Evolutionary conservation across 1,140 invertebrate genomes (phyloP), one percentile per base, ranked within the genome.

Genomic region (Hycleus cichorii): DNA sequence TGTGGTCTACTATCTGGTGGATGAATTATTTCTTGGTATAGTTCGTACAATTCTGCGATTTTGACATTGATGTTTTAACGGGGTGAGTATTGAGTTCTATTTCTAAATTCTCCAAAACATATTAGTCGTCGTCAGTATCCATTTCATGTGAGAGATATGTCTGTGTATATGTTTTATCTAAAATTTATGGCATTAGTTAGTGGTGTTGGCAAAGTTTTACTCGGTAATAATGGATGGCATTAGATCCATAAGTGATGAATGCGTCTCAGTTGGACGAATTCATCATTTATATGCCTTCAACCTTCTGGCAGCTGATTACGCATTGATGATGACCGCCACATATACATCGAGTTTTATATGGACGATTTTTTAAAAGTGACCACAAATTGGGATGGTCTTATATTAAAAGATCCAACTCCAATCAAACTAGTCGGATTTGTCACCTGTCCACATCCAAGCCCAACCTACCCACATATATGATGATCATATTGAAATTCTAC

Each of bases 361-460:
- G 9, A 42, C 4, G 7, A 5, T 32, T 32, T 53, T 51, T 57
- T 58, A 55, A 55, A 67, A 63, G 65, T 67, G 65, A 67, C 65
- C 63, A 58, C 60, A 57, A 60, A 55, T 54, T 63, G 64, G 65
- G 65, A 60, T 24, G 63, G 49, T 32, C 65, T 63, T 58, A 62
- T 62, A 66, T 63, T 61, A 55, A 62, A 60, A 47, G 57, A 53
- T 49, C 18, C 18, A 18, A 56, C 60, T 47, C 69, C 69, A 71
- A 71, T 71, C 66, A 66, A 55, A 68, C 63, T 39, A 60, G 58
- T 65, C 67, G 65, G 69, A 71, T 71, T 68, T 71, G 69, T 71
- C 69, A 71, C 69, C 69, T 70, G 67, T 64, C 65, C 57, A 64
- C 49, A 60, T 60, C 51, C 47, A 58, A 53, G 69, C 60, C 66